phyloP scores from a whole-genome alignment of 1,140 invertebrate genomes.

The Papilio polytes region DNA sequence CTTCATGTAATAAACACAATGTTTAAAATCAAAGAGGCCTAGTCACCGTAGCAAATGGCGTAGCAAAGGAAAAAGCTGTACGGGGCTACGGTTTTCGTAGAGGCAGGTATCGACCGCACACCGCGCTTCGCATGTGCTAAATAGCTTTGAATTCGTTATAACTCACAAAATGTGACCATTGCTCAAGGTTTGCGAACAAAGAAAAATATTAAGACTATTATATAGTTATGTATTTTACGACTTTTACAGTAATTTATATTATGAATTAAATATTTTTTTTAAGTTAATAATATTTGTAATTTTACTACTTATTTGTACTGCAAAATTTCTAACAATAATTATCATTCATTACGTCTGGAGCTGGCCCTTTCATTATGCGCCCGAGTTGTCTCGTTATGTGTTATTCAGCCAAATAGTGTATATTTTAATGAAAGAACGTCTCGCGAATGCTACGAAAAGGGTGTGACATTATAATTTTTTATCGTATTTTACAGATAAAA shows the following conservation, averaged over 20 bases:
- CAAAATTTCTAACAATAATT: conserved; percentile 52
- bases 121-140: conserved; percentile 10
- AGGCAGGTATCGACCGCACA: conserved; percentile 26
- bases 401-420: conserved; percentile 64
- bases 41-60: conserved; percentile 4
- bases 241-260: not conserved
- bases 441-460: conserved; percentile 38
- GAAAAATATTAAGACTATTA: conserved; percentile 4
- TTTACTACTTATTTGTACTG: not conserved
- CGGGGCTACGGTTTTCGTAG: conserved; percentile 17
- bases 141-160: conserved; percentile 31
- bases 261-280: too few species aligned
- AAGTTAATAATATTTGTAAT: too few species aligned
- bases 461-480: conserved; percentile 13
- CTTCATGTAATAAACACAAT: not conserved
- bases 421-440: conserved; percentile 62
- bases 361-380: conserved; percentile 62
- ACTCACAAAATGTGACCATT: not conserved
- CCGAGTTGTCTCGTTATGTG: conserved; percentile 64
- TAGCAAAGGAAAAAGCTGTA: not conserved
- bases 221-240: not conserved
- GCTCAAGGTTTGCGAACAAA: conserved; percentile 13
- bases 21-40: not conserved
- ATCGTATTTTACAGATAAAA: not conserved
- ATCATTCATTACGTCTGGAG: conserved; percentile 67